phyloP scores from a whole-genome alignment of 2,888 invertebrate species.

The Drosophila nr. fundita region DNA sequence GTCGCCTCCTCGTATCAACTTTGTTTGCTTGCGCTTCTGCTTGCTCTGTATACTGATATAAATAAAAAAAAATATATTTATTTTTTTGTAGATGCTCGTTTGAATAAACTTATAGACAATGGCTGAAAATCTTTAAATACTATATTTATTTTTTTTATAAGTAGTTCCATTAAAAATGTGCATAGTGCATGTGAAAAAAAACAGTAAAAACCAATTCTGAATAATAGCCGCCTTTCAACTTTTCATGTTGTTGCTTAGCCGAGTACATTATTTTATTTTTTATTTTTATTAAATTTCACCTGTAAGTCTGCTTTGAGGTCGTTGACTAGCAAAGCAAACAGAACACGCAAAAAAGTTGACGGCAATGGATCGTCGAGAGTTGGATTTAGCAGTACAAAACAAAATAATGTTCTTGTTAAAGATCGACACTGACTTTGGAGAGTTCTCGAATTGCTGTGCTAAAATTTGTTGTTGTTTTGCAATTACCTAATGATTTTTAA shows the following conservation, averaged over 20 bases:
- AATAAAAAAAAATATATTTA: background rate
- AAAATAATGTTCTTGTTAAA: background rate
- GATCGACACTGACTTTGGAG: background rate
- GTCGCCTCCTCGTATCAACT: conserved; percentile 53
- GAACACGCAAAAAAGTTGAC: background rate
- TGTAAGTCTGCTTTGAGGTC: background rate
- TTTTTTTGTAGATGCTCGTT: background rate
- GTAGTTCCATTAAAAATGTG: background rate
- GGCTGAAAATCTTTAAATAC: background rate
- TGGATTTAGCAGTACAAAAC: background rate
- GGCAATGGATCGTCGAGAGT: background rate
- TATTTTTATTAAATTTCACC: background rate
- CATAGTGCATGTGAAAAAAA: background rate
- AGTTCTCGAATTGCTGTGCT: background rate
- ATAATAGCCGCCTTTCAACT: background rate
- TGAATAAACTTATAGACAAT: background rate
- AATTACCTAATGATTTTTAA: background rate
- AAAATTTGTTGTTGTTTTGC: background rate
- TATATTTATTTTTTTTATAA: background rate
- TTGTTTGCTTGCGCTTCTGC: conserved; percentile 51
- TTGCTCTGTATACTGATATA: conserved; percentile 52
- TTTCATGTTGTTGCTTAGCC: background rate
- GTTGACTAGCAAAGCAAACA: background rate
- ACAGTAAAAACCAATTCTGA: background rate
- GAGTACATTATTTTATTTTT: background rate